Percentiles rank a stretch among this genome's conserved stretches.
These are phyloP conservation scores for Halcyon malimbica DNA, from an alignment of 2,113 vertebrate genomes.

Conservation along the genomic window DNA sequence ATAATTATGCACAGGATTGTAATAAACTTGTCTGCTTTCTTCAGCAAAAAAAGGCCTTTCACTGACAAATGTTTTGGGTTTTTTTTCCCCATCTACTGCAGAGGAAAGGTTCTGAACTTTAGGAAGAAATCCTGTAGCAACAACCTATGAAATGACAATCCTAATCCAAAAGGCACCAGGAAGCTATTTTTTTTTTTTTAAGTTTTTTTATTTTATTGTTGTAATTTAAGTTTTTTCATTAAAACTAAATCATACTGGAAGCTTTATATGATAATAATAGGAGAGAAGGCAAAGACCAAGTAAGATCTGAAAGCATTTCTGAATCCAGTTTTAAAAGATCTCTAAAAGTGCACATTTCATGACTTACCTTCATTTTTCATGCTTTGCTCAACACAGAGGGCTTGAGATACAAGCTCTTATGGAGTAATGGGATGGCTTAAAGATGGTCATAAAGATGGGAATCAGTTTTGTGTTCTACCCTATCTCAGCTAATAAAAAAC, in stretches of 20 bases:
- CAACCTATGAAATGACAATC: not conserved
- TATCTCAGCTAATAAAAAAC: not conserved
- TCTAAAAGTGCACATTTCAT: not conserved
- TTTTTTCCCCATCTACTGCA: not conserved
- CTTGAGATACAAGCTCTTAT: not conserved
- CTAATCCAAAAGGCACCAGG: not conserved
- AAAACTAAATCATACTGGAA: not conserved
- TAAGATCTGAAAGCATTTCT: not conserved
- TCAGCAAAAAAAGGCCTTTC: not conserved
- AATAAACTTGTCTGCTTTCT: not conserved
- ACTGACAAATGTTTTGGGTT: not conserved
- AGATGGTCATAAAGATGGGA: not conserved
- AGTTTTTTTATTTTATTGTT: not conserved
- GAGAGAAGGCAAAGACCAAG: not conserved
- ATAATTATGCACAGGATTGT: not conserved
- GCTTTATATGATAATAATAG: not conserved
- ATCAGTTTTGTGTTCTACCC: not conserved
- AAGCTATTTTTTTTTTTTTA: not conserved
- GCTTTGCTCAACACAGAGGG: not conserved
- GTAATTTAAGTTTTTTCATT: not conserved
- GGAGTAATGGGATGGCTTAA: not conserved
- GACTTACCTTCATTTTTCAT: not conserved
- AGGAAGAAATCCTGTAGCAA: not conserved
- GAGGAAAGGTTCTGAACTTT: not conserved
- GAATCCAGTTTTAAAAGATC: not conserved